Evolutionary conservation across 2,797 vertebrate genomes (phyloP).

Genomic region (Huso huso): DNA sequence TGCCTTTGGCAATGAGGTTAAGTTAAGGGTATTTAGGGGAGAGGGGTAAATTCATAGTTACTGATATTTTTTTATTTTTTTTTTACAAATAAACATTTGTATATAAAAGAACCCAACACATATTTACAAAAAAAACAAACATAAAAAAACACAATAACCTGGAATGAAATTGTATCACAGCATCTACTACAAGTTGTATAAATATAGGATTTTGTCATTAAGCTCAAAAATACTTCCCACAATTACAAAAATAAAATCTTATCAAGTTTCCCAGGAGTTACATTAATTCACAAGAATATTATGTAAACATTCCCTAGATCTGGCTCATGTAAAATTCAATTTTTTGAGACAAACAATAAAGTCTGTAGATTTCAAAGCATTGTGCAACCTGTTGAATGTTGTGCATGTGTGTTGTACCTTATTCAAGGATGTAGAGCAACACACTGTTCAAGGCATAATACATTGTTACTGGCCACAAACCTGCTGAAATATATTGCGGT

Average conservation of each 20-base stretch:
- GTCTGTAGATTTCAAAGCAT: too few species aligned
- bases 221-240: neutral
- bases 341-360: too few species aligned
- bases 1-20: constrained; percentile 37
- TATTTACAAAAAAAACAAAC: constrained; percentile 10
- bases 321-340: too few species aligned
- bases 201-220: too few species aligned
- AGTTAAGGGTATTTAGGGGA: constrained; percentile 17
- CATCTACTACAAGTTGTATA: too few species aligned
- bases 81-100: constrained; percentile 17
- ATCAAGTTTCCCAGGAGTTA: constrained; percentile 37
- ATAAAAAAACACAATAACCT: constrained; percentile 30
- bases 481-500: too few species aligned
- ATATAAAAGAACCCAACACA: constrained; percentile 6
- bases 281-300: constrained; percentile 16
- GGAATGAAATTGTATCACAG: constrained; percentile 18
- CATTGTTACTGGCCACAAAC: too few species aligned
- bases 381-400: too few species aligned
- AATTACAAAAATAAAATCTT: constrained; percentile 11
- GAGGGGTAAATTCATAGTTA: neutral
- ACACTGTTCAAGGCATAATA: too few species aligned
- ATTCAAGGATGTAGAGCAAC: too few species aligned
- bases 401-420: too few species aligned
- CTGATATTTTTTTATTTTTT: constrained; percentile 8
- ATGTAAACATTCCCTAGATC: neutral